These are phyloP conservation scores for Dasypus novemcinctus DNA, from an alignment of 2,113 vertebrate genomes.

Conservation along the genomic window DNA sequence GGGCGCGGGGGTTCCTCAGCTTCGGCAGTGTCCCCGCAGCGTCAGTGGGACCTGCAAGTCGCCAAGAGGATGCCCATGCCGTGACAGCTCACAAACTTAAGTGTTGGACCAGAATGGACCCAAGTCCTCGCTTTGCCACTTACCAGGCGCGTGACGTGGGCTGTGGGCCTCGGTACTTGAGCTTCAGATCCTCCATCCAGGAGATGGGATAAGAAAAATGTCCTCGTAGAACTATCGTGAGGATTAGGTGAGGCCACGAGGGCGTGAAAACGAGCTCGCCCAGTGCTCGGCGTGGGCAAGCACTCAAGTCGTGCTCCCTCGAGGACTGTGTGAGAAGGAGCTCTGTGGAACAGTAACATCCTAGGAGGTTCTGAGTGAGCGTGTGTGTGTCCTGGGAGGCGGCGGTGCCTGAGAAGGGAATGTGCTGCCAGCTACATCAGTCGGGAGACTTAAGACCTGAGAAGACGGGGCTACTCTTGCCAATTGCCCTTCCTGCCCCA, in stretches of 20 bases:
- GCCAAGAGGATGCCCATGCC: background rate
- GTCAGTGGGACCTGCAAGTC: fast-evolving
- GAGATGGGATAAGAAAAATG: background rate
- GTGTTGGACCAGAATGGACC: background rate
- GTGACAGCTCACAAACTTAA: background rate
- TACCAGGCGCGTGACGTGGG: background rate
- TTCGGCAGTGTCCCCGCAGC: background rate
- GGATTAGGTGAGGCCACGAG: background rate
- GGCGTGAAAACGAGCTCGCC: background rate
- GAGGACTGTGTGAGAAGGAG: background rate
- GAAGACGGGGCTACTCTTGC: background rate
- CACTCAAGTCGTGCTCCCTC: background rate
- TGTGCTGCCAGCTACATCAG: background rate
- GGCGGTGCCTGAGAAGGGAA: background rate
- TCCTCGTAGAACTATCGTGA: background rate
- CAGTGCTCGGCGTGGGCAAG: background rate
- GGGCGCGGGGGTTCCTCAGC: background rate
- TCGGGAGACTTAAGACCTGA: background rate
- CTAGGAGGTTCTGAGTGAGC: background rate
- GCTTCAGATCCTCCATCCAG: background rate
- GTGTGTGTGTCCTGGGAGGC: background rate
- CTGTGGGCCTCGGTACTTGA: background rate
- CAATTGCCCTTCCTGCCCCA: background rate
- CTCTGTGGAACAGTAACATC: background rate
- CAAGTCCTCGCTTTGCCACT: background rate